Evolutionary conservation across 2,113 vertebrate genomes (phyloP).

Genomic region (Phaethon lepturus): DNA sequence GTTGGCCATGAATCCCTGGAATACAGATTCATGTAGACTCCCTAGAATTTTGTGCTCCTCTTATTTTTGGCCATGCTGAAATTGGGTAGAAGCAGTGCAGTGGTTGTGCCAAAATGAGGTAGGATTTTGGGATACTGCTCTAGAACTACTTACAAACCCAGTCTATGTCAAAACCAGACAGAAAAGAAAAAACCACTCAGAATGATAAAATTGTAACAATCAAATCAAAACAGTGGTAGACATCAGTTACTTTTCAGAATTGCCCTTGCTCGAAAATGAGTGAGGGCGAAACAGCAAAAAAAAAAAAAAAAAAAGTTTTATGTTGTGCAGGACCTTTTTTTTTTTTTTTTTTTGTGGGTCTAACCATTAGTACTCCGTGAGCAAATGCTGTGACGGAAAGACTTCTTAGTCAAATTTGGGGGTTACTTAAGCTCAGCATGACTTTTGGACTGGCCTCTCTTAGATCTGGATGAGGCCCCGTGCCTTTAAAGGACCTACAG

Average conservation of each 20-base stretch:
- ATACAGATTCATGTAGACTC: background rate
- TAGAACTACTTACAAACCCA: background rate
- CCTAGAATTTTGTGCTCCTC: background rate
- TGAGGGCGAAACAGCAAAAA: fast-evolving
- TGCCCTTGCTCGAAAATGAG: background rate
- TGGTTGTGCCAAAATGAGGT: background rate
- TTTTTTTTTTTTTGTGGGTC: background rate
- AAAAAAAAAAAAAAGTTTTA: fast-evolving
- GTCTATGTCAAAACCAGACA: background rate
- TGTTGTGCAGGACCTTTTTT: background rate
- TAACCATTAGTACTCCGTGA: background rate
- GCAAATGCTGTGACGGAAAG: background rate
- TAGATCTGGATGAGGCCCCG: background rate
- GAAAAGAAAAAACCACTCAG: background rate
- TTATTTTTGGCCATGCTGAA: background rate
- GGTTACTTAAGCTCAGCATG: background rate
- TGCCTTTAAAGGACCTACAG: background rate
- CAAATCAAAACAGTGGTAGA: background rate
- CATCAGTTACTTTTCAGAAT: background rate
- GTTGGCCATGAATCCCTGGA: background rate
- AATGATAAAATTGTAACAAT: background rate
- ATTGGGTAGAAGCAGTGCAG: background rate
- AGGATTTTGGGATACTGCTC: background rate
- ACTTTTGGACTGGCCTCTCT: background rate
- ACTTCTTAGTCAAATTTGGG: background rate